Conservation (phyloP, 1,140 invertebrate genomes). For the Drosophila leontia region DNA sequence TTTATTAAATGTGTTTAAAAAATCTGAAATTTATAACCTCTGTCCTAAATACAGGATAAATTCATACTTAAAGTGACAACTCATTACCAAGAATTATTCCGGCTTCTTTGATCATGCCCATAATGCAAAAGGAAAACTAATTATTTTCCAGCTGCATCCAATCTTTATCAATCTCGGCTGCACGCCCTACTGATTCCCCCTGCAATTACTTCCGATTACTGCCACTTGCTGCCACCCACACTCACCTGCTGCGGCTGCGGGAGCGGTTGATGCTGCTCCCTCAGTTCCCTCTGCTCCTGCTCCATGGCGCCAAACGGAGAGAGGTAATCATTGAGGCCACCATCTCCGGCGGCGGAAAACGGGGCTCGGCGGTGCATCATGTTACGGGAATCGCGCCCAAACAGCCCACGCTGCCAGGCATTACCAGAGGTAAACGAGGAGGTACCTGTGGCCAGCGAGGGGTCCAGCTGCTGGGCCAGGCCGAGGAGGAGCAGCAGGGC, state of each 20-base stretch:
- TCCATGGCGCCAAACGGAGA: slow-evolving; percentile 30
- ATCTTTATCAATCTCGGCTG: slow-evolving; percentile 1
- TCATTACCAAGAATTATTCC: not conserved
- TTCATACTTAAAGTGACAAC: not conserved
- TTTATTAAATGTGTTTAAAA: not conserved
- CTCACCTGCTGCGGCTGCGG: slow-evolving; percentile 65
- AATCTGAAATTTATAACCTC: not conserved
- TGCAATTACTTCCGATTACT: slow-evolving; percentile 19
- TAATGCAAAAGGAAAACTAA: not conserved
- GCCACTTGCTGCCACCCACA: slow-evolving; percentile 7
- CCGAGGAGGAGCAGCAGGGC: slow-evolving; percentile 74
- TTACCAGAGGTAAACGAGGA: slow-evolving; percentile 17
- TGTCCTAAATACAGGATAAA: not conserved
- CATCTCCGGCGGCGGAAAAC: slow-evolving; percentile 13
- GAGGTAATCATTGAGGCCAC: slow-evolving; percentile 50
- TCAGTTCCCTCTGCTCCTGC: slow-evolving; percentile 25
- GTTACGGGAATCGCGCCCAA: slow-evolving; percentile 94
- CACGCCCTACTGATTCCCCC: not conserved
- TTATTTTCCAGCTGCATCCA: not conserved
- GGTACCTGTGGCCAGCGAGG: slow-evolving; percentile 21
- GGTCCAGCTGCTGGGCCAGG: slow-evolving; percentile 46
- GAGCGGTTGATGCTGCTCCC: slow-evolving; percentile 30
- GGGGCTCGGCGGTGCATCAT: slow-evolving; percentile 86
- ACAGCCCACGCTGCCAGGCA: slow-evolving; percentile 91
- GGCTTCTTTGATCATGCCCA: not conserved